These are phyloP conservation scores for Lamellibrachia luymesi DNA, from an alignment of 1,140 invertebrate species.

Conservation along the genomic window DNA sequence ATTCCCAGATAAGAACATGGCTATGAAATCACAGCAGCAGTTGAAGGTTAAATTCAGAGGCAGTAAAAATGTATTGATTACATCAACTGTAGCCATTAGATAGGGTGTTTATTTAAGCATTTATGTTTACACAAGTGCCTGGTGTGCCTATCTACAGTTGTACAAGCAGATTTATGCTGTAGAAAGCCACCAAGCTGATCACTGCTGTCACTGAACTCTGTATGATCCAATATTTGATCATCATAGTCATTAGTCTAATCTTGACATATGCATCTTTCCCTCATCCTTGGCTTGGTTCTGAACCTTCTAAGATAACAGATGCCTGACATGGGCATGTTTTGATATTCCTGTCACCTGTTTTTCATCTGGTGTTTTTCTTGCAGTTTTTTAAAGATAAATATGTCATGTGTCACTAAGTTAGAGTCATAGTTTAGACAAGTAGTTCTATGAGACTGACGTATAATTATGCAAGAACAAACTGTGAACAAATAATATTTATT, in stretches of 20 bases:
- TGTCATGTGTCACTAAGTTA: neutral
- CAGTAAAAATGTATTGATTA: neutral
- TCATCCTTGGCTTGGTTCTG: neutral
- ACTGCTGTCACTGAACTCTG: neutral
- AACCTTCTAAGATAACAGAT: neutral
- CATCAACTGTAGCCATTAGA: neutral
- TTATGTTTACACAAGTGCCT: neutral
- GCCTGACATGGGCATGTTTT: neutral
- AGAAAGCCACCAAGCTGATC: neutral
- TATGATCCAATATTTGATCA: neutral
- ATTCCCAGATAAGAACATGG: neutral
- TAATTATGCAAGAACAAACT: too few relatives aligned
- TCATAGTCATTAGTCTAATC: neutral
- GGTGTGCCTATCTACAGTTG: neutral
- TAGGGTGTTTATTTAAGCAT: neutral
- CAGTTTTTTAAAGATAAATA: neutral
- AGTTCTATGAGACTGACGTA: neutral
- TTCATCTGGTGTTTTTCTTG: neutral
- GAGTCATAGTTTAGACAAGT: neutral
- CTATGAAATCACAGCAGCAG: neutral
- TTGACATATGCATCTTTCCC: neutral
- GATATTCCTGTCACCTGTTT: neutral
- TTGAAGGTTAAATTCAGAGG: neutral
- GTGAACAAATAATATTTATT: too few relatives aligned
- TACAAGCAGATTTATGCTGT: neutral